These are phyloP conservation scores for Lasioglossum villosulum DNA, from an alignment of 2,888 invertebrate genomes.

Conservation along the genomic window DNA sequence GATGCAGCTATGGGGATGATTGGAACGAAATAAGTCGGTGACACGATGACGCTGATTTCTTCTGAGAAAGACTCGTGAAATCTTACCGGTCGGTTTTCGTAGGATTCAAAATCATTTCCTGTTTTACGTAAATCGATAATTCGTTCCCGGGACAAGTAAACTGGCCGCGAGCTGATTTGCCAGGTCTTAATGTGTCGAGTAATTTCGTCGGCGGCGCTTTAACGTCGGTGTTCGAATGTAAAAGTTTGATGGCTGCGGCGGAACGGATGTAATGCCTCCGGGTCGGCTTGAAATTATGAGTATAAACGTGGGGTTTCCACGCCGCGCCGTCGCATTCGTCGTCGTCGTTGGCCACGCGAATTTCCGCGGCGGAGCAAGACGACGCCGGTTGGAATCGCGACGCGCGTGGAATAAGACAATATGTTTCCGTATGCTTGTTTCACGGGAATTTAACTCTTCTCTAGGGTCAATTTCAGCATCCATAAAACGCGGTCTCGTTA, in stretches of 20 bases:
- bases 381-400: background rate
- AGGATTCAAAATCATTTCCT: background rate
- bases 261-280: background rate
- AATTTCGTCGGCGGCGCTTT: background rate
- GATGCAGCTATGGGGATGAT: background rate
- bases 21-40: background rate
- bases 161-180: background rate
- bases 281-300: constrained; percentile 4
- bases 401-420: constrained; percentile 1
- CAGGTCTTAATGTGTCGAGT: background rate
- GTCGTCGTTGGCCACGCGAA: constrained; percentile 1
- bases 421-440: constrained; percentile 41
- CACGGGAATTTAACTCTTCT: constrained; percentile 29
- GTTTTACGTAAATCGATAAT: background rate
- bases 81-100: background rate
- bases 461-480: constrained; percentile 48
- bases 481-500: constrained; percentile 56
- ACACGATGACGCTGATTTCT: too few species aligned
- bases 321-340: background rate
- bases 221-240: constrained; percentile 11
- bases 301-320: background rate
- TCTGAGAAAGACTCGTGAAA: background rate
- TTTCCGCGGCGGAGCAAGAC: background rate
- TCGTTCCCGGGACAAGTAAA: background rate
- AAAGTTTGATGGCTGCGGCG: background rate